phyloP scores from a whole-genome alignment of 1,140 invertebrate species.

The Armadillidium nasatum region DNA sequence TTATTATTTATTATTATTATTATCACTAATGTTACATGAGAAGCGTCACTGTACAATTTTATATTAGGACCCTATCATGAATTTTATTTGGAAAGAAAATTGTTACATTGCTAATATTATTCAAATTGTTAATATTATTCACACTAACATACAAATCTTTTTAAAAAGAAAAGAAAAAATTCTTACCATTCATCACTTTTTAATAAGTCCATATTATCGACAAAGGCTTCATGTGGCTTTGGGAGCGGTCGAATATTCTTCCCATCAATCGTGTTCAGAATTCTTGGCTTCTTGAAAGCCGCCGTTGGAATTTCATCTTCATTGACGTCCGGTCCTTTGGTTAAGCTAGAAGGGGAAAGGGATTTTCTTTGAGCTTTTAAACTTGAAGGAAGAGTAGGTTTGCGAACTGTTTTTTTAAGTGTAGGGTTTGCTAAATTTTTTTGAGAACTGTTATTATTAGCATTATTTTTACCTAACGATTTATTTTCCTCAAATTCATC shows the following conservation, averaged over 20 bases:
- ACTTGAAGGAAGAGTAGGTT: not conserved
- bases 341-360: slow-evolving; percentile 6
- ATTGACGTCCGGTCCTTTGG: not conserved
- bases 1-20: slow-evolving; percentile 15
- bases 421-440: not conserved
- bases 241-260: not conserved
- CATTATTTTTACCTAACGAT: too few relatives aligned
- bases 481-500: not conserved
- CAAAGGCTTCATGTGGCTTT: not conserved
- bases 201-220: not conserved
- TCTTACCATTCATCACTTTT: not conserved
- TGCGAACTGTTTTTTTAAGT: not conserved
- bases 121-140: too few relatives aligned
- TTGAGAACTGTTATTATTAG: too few relatives aligned
- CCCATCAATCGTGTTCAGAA: not conserved
- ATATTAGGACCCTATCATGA: too few relatives aligned
- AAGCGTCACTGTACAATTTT: too few relatives aligned
- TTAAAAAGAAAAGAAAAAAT: not conserved
- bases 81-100: too few relatives aligned
- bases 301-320: not conserved
- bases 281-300: not conserved
- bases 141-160: too few relatives aligned
- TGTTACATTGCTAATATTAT: too few relatives aligned
- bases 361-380: not conserved
- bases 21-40: not conserved